Base-by-base conservation (phyloP, 2,113 vertebrate species). In the Pterophyllum scalare region DNA sequence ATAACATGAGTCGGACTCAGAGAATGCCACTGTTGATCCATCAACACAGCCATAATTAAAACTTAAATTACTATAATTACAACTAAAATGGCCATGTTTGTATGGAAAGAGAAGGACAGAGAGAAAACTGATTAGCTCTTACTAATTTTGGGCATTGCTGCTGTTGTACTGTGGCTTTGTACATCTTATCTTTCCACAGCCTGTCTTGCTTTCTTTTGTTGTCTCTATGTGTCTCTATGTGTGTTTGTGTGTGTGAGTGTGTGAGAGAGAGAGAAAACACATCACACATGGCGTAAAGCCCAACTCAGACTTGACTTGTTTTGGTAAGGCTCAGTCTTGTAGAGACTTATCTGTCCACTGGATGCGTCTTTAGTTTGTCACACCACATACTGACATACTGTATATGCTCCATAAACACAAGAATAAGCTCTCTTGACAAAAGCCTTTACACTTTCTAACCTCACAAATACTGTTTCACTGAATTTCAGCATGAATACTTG, bases 111-210 rank as follows among this genome's bases (percentile, higher is more conserved):
- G 38, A 15, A 40, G 60, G 7, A 60, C 14, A 17, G 57, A 70
- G 75, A 72, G 12, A 19, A 56, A 54, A n/a, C 6, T 35, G 22
- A 19, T 72, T 17, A 31, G 43, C 76, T 86, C 64, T 91, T 83
- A 89, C 90, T 90, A 84, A 81, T 79, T 93, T 92, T 93, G 91
- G 92, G 75, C 90, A 86, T 93, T 83, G 60, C 56, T 85, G 81
- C 87, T 82, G 72, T 78, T 5, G 80, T 57, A 52, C 77, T 56
- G 62, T 89, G 3, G 81, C 72, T 81, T 88, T 61, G 54, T 90
- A 75, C 75, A 85, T 91, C 62, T 88, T 89, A 81, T 90, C 86
- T 79, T 77, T 82, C 64, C 85, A 81, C 15, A 86, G 61, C 40
- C 56, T 80, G 67, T 60, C 81, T 84, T 20, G 7, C 54, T 79